Evolutionary conservation across 2,113 vertebrate species (phyloP).

Genomic region (Mesocricetus auratus): DNA sequence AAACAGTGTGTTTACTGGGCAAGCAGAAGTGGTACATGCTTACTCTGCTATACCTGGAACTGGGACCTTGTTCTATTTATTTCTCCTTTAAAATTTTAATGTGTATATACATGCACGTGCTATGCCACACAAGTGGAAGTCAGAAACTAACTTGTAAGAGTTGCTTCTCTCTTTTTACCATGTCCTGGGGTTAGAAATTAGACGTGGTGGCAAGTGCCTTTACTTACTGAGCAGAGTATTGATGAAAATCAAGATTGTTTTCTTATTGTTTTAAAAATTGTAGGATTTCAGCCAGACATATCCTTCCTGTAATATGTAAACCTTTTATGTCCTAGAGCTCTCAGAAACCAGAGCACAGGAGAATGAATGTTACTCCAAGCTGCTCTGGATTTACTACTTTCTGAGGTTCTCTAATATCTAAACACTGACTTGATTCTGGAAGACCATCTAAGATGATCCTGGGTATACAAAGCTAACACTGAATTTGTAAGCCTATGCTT

Average conservation of each 20-base stretch:
- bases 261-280: not conserved
- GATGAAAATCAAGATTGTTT: not conserved
- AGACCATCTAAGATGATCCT: not conserved
- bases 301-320: not conserved
- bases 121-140: not conserved
- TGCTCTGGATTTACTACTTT: not conserved
- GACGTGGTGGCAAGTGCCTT: not conserved
- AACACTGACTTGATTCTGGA: not conserved
- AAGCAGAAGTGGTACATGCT: fast-evolving
- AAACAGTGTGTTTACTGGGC: fast-evolving
- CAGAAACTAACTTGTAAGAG: not conserved
- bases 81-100: not conserved
- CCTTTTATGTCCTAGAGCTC: not conserved
- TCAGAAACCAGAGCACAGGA: not conserved
- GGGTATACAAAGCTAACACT: not conserved
- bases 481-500: not conserved
- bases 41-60: fast-evolving
- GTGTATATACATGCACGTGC: not conserved
- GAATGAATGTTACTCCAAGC: not conserved
- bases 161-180: not conserved
- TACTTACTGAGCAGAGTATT: not conserved
- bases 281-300: not conserved
- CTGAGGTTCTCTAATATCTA: not conserved
- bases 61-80: not conserved
- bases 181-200: not conserved